Evolutionary conservation across 2,888 invertebrate species (phyloP).

Genomic region (Drosophila borborema): DNA sequence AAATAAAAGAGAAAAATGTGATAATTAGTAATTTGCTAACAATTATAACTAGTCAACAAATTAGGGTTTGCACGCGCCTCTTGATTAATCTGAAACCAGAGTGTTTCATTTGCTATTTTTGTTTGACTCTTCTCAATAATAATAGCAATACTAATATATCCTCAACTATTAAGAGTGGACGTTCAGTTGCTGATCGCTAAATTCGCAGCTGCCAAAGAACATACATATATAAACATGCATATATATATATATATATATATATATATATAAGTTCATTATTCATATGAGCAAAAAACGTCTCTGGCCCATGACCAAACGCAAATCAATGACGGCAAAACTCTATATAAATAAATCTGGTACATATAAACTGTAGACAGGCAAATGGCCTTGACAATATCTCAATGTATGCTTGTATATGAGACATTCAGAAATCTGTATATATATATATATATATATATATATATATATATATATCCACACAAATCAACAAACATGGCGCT

Average conservation of each 20-base stretch:
- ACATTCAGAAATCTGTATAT: slow-evolving; percentile 17
- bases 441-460: background rate
- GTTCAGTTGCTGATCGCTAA: background rate
- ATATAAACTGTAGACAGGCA: slow-evolving; percentile 46
- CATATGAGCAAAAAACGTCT: slow-evolving; percentile 32
- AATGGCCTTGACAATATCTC: slow-evolving; percentile 46
- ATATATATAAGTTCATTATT: slow-evolving; percentile 14
- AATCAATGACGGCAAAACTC: slow-evolving; percentile 61
- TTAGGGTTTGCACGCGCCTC: background rate
- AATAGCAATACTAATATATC: background rate
- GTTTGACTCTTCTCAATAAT: background rate
- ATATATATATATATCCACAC: slow-evolving; percentile 1
- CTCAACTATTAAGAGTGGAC: background rate
- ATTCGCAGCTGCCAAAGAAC: background rate
- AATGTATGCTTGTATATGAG: slow-evolving; percentile 15
- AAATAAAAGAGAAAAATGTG: slow-evolving; percentile 25
- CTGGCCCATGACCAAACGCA: slow-evolving; percentile 54
- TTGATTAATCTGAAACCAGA: background rate
- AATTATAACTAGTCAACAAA: background rate
- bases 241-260: slow-evolving; percentile 1
- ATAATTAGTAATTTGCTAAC: slow-evolving; percentile 37
- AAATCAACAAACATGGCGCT: background rate
- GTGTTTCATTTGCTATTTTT: background rate
- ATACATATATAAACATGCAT: background rate
- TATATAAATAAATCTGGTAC: slow-evolving; percentile 57